A percentile compares a stretch with the other conserved stretches of the same genome.
Conservation (phyloP, 2,888 invertebrate species). For the Scaptomyza polygonia region DNA sequence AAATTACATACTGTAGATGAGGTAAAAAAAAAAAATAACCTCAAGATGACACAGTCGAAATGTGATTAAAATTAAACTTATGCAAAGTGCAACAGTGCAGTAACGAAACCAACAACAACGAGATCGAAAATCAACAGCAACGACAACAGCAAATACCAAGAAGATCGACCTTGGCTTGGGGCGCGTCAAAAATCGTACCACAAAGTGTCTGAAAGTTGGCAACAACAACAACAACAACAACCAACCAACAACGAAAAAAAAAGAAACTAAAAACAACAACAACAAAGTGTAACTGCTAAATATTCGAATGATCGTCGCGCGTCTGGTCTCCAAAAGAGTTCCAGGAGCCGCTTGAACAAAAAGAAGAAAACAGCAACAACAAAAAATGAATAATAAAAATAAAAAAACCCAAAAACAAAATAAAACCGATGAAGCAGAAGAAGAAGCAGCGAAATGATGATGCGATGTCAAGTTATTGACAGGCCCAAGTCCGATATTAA, state of each 20-base stretch:
- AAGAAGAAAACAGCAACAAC: conserved; percentile 35
- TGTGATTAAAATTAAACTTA: conserved; percentile 60
- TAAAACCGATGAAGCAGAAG: conserved; percentile 14
- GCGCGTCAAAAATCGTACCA: conserved; percentile 62
- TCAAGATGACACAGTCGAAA: conserved; percentile 48
- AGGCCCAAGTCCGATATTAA: conserved; percentile 78
- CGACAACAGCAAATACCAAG: conserved; percentile 36
- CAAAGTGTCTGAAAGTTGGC: conserved; percentile 60
- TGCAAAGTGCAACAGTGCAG: conserved; percentile 57
- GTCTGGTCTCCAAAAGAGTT: conserved; percentile 43
- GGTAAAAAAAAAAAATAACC: conserved; percentile 13
- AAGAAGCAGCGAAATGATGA: conserved; percentile 57
- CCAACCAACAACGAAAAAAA: background rate
- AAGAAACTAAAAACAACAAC: conserved; percentile 11
- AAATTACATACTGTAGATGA: conserved; percentile 16
- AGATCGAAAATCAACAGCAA: background rate
- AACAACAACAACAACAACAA: conserved; percentile 6
- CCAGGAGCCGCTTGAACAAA: conserved; percentile 46
- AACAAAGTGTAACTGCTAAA: conserved; percentile 23
- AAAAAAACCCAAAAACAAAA: conserved; percentile 17
- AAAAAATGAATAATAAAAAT: conserved; percentile 8
- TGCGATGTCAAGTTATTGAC: conserved; percentile 79
- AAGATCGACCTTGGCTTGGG: conserved; percentile 67
- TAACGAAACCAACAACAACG: conserved; percentile 37
- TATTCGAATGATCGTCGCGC: conserved; percentile 26